These are phyloP conservation scores for Oenanthe melanoleuca DNA, from an alignment of 2,113 vertebrate species.

Conservation along the genomic window DNA sequence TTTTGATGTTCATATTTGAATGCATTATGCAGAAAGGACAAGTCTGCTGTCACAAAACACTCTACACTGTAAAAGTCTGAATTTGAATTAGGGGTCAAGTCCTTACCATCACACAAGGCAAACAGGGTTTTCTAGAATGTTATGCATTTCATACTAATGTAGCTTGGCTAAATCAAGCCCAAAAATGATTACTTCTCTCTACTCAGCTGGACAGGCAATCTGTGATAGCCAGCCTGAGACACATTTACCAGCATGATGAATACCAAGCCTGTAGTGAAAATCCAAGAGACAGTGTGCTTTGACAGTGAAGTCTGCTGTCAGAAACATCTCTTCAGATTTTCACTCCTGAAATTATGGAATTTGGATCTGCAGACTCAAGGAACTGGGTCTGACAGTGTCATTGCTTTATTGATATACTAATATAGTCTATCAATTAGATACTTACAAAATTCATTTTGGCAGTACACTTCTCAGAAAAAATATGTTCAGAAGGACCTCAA, in stretches of 20 bases:
- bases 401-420: background rate
- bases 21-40: background rate
- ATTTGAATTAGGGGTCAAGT: background rate
- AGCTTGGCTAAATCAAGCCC: background rate
- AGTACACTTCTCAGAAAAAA: background rate
- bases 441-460: conserved; percentile 62
- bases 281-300: background rate
- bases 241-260: background rate
- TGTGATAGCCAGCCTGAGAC: background rate
- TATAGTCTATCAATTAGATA: background rate
- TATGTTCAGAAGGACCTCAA: background rate
- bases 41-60: background rate
- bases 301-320: background rate
- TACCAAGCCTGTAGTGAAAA: background rate
- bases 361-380: background rate
- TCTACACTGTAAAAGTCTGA: background rate
- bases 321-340: background rate
- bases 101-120: background rate
- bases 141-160: background rate
- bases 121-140: background rate
- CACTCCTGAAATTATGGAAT: background rate
- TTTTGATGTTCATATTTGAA: background rate
- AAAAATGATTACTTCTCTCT: background rate
- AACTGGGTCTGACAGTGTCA: background rate
- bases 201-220: background rate